phyloP scores from a whole-genome alignment of 2,113 vertebrate genomes.

The Catharus fuscescens region DNA sequence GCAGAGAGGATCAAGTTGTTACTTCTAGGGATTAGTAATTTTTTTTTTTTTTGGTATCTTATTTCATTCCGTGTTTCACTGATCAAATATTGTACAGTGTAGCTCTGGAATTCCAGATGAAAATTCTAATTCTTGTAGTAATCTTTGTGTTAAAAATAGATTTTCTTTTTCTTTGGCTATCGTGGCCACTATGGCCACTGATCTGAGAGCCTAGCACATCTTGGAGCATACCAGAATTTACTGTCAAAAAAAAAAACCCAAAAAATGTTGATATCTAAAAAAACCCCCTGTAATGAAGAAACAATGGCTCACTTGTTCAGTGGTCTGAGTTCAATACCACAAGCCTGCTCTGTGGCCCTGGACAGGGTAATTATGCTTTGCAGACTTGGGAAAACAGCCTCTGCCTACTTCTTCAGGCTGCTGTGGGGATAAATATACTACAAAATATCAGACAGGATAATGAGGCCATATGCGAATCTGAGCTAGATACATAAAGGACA shows the following conservation, averaged over 20 bases:
- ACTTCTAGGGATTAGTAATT: background rate
- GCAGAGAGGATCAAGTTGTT: background rate
- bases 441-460: background rate
- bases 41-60: background rate
- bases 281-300: background rate
- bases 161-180: background rate
- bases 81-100: background rate
- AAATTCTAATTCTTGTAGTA: background rate
- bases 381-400: background rate
- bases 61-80: background rate
- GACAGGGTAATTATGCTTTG: background rate
- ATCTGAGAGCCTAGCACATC: background rate
- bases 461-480: background rate
- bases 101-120: background rate
- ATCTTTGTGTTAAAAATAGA: background rate
- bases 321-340: background rate
- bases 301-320: constrained; percentile 1
- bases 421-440: background rate
- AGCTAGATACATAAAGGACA: background rate
- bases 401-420: background rate
- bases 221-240: background rate
- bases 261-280: background rate
- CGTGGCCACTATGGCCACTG: background rate
- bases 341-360: background rate
- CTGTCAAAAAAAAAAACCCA: background rate